Evolutionary conservation across 2,113 vertebrate genomes (phyloP).

Genomic region (Serranochromis macrocephalus): DNA sequence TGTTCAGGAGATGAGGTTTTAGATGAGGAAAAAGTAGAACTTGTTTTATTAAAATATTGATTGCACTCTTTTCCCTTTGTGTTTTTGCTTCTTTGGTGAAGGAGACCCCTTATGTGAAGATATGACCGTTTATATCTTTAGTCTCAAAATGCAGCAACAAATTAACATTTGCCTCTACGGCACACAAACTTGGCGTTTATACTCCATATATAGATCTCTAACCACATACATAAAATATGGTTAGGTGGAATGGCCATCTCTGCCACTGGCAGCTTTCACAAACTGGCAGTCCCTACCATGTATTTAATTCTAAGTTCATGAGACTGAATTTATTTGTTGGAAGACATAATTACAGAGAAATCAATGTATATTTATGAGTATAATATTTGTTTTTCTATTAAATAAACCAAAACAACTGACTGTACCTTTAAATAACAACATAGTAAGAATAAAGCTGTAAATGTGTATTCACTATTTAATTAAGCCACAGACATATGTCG

Average conservation of each 20-base stretch:
- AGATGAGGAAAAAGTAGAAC: neutral
- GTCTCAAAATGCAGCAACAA: neutral
- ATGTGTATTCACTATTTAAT: neutral
- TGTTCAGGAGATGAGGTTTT: neutral
- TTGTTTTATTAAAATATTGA: neutral
- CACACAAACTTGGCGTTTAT: neutral
- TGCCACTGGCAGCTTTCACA: neutral
- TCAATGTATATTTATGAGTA: neutral
- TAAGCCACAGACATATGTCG: neutral
- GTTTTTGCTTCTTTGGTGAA: neutral
- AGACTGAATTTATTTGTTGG: neutral
- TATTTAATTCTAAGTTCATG: neutral
- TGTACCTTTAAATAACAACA: neutral
- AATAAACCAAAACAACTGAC: neutral
- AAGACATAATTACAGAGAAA: neutral
- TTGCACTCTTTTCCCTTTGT: neutral
- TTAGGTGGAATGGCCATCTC: neutral
- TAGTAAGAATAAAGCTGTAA: neutral
- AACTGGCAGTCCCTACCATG: neutral
- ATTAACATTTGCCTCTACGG: neutral
- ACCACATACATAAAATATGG: neutral
- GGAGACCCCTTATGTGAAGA: neutral
- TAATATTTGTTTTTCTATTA: neutral
- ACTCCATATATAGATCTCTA: neutral
- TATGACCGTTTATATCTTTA: neutral